These are phyloP conservation scores for Drosophila ficusphila DNA, from an alignment of 1,140 invertebrate genomes.

Conservation along the genomic window DNA sequence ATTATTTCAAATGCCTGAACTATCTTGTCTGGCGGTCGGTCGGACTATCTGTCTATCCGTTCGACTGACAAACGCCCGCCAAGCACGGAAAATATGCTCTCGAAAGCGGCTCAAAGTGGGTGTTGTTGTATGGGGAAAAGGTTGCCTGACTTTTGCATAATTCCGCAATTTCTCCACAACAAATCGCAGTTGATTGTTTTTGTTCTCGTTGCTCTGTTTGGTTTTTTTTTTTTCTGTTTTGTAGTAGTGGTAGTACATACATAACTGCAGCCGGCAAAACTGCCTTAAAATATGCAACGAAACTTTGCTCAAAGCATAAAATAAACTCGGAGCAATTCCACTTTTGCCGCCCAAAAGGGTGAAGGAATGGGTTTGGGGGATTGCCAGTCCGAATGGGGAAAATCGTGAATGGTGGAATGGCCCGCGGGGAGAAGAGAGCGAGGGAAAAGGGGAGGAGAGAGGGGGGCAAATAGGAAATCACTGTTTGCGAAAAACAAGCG, in stretches of 20 bases:
- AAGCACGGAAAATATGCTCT: slow-evolving; percentile 70
- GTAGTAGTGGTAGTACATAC: slow-evolving; percentile 43
- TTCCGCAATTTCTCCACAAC: slow-evolving; percentile 80
- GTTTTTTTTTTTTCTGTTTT: not conserved
- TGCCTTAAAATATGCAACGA: slow-evolving; percentile 82
- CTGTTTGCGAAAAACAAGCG: slow-evolving; percentile 69
- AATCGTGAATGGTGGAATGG: slow-evolving; percentile 5
- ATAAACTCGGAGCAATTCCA: slow-evolving; percentile 78
- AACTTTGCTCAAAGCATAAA: slow-evolving; percentile 82
- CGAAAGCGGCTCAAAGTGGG: not conserved
- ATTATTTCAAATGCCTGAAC: slow-evolving; percentile 79
- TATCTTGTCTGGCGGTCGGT: slow-evolving; percentile 34
- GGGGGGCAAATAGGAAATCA: slow-evolving; percentile 68
- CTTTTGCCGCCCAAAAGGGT: slow-evolving; percentile 50
- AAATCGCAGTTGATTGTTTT: slow-evolving; percentile 82
- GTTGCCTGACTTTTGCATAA: slow-evolving; percentile 65
- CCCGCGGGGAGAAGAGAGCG: slow-evolving; percentile 5
- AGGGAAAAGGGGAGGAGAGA: not conserved
- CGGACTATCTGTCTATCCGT: slow-evolving; percentile 14
- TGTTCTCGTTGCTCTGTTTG: slow-evolving; percentile 32
- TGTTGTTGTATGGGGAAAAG: not conserved
- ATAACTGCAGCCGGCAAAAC: slow-evolving; percentile 69
- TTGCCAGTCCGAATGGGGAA: slow-evolving; percentile 4
- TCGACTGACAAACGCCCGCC: slow-evolving; percentile 62
- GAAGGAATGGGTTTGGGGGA: slow-evolving; percentile 6